Evolutionary conservation across 2,113 vertebrate species (phyloP), one percentile per base, ranked within the genome.

Genomic region (Cyprinus carpio): DNA sequence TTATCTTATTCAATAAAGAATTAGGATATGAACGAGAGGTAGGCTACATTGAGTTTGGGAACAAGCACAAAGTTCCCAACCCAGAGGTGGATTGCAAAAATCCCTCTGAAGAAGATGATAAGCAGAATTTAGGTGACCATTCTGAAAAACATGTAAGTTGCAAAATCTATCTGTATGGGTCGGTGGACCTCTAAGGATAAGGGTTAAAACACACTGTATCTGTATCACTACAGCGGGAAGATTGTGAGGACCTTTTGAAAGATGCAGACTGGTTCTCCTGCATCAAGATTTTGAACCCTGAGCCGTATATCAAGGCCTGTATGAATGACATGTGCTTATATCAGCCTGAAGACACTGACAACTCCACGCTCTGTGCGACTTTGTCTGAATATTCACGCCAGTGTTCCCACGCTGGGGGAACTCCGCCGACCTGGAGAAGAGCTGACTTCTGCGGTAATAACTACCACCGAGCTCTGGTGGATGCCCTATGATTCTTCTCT

Each of bases 381-480:
- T 29, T 98, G 11, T 95, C 97, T 0, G 97, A 99, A 91, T 98
- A 95, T 87, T 99, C 98, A 29, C 96, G 97, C 5, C 97, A 98
- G 91, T 99, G 98, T 69, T 97, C 96, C 0, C 98, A 98, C 0
- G 95, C 96, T 0, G 97, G 97, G 0, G 97, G 97, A 49, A 91
- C 83, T 0, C 98, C 98, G 0, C 89, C 93, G 23, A 96, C 91
- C 86, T 99, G 98, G 98, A 97, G 98, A 90, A 96, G 91, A 0
- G 15, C 89, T 20, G 0, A 81, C 0, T 94, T 99, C 78, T 99
- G 98, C 91, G 89, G 98, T 99, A 95, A 94, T 94, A 49, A 74
- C 34, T 75, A 15, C n/a, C 65, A 34, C 29, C 18, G 3, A 67
- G 29, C 65, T 67, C 16, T 34, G 29, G 65, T 67, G 15, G 65